Base-by-base conservation (phyloP, 2,797 vertebrate genomes). In the Danio albolineatus region DNA sequence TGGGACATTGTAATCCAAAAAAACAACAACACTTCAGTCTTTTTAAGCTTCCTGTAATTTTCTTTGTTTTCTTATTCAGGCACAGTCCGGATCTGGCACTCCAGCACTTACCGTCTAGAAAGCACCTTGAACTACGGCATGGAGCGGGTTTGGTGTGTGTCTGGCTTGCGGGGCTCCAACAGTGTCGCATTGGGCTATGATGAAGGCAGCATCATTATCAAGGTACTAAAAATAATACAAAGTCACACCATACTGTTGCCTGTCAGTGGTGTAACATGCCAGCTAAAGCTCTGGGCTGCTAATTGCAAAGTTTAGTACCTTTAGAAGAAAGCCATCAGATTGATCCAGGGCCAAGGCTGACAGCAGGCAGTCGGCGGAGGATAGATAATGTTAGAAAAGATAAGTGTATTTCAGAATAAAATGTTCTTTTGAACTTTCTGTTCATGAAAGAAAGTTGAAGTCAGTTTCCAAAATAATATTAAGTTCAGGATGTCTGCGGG, bases 121-220 rank as follows among this genome's bases (percentile, higher is more conserved):
- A 98, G 96, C 87, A 99, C 98, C 0, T 89, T 99, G 77, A 99
- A 99, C 90, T 99, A 99, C 0, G 97, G 98, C 78, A 98, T 99
- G 98, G 98, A 99, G 89, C 91, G 98, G 1, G 98, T 98, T 60
- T 99, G 98, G 98, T 99, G 98, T 73, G 97, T 98, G 84, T 96
- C 96, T 9, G 97, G 97, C 82, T 92, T 98, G 4, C 92, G 97
- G 46, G 97, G 97, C 44, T 99, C 98, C 90, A 99, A 99, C 90
- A 99, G 96, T 4, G 96, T 99, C 17, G 97, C 97, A 0, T 85
- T 98, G 80, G 98, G 98, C 1, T 99, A 99, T 28, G 98, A 99
- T 28, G 97, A 99, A 90, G 98, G 98, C 85, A 99, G 97, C 94
- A 99, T 99, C 80, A 99, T 99, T 83, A 96, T 99, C 76, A 99